Evolutionary conservation across 1,140 invertebrate species (phyloP).

Genomic region (Trichogramma pretiosum): DNA sequence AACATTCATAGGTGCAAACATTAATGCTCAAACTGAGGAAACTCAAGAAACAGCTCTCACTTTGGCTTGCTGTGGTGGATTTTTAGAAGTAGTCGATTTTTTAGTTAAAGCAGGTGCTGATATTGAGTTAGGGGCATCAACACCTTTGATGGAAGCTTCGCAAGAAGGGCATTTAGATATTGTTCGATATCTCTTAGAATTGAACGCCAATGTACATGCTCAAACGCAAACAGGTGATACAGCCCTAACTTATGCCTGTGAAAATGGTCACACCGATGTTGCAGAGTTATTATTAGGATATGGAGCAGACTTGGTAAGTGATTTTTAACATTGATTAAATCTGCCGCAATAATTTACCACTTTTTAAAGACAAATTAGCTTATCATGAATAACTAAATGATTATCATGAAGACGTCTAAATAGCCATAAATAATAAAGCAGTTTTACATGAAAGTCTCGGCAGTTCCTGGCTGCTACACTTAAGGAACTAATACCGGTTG

Average conservation of each 20-base stretch:
- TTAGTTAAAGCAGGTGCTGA: conserved; percentile 92
- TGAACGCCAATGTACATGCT: conserved; percentile 83
- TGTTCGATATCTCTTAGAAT: conserved; percentile 77
- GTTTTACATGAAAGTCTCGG: no score
- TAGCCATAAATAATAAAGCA: no score
- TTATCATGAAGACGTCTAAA: background rate
- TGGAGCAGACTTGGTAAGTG: conserved; percentile 73
- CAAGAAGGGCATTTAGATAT: conserved; percentile 95
- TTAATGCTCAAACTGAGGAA: conserved; percentile 97
- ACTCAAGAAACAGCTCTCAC: conserved; percentile 97
- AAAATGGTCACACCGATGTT: conserved; percentile 93
- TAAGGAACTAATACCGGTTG: no score
- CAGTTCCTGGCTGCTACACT: no score
- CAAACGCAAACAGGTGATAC: conserved; percentile 92
- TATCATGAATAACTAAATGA: background rate
- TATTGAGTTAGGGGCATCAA: conserved; percentile 90
- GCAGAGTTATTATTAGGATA: conserved; percentile 79
- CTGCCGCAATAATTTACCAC: background rate
- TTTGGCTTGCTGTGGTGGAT: conserved; percentile 93
- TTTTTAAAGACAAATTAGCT: background rate
- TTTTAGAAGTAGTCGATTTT: conserved; percentile 94
- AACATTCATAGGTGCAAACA: conserved; percentile 67
- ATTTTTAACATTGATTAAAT: conserved; percentile 1
- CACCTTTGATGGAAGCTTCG: conserved; percentile 95
- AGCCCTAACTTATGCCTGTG: conserved; percentile 93